Conservation (phyloP, 2,888 invertebrate species). For the Cataglyphis altisquamis region DNA sequence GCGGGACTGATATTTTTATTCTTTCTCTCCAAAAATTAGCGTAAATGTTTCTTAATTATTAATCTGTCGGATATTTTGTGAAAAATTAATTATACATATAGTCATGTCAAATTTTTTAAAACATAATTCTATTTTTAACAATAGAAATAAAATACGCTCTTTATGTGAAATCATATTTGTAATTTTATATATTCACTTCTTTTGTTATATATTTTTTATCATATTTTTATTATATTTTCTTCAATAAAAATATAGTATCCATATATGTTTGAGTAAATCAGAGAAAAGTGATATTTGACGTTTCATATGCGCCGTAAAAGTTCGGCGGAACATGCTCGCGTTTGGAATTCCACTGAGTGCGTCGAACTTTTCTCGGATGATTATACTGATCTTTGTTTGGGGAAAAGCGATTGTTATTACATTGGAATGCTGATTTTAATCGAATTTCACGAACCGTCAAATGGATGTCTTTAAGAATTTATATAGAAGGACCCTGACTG, state of each 20-base stretch:
- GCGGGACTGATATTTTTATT: background rate
- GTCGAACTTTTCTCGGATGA: conserved; percentile 38
- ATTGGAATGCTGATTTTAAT: background rate
- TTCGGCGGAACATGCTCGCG: conserved; percentile 36
- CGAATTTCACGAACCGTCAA: background rate
- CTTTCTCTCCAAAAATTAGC: background rate
- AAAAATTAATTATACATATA: background rate
- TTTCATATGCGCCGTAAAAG: conserved; percentile 36
- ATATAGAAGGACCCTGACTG: background rate
- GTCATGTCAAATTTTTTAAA: background rate
- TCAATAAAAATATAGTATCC: background rate
- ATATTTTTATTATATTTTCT: background rate
- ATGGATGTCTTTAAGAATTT: background rate
- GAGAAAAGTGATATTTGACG: conserved; percentile 14
- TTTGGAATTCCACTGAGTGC: conserved; percentile 50
- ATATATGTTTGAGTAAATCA: background rate
- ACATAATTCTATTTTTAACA: background rate
- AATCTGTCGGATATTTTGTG: background rate
- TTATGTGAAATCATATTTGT: background rate
- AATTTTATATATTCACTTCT: conserved; percentile 1
- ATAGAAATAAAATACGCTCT: background rate
- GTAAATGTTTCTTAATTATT: background rate
- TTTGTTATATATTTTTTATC: background rate
- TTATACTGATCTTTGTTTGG: conserved; percentile 25
- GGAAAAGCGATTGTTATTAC: conserved; percentile 14